Evolutionary conservation across 2,888 invertebrate genomes (phyloP).

Genomic region (Polymixis lichenea): DNA sequence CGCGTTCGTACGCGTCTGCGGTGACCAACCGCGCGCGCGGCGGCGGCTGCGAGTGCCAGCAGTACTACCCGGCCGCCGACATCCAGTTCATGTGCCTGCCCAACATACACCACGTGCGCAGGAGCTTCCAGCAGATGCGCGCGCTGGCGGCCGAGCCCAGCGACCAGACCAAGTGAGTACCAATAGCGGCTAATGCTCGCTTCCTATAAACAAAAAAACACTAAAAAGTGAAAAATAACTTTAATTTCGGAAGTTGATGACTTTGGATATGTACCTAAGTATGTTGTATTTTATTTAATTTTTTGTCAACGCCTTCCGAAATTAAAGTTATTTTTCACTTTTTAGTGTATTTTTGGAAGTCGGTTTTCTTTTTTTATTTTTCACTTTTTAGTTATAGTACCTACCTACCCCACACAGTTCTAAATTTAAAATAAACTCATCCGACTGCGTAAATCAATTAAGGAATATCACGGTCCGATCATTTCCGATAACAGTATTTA

Average conservation of each 20-base stretch:
- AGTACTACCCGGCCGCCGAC: constrained; percentile 98
- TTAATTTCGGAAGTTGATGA: too few relatives aligned
- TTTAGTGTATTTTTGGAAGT: too few relatives aligned
- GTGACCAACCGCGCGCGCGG: constrained; percentile 99
- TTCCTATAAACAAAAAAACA: too few relatives aligned
- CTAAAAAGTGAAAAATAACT: too few relatives aligned
- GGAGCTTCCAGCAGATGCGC: constrained; percentile 97
- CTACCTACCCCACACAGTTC: too few relatives aligned
- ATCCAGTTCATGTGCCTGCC: constrained; percentile 99
- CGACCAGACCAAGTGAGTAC: constrained; percentile 93
- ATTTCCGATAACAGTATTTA: constrained; percentile 23
- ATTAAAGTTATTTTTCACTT: too few relatives aligned
- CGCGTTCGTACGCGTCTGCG: constrained; percentile 98
- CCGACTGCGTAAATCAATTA: constrained; percentile 11
- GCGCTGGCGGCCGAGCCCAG: constrained; percentile 94
- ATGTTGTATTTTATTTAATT: too few relatives aligned
- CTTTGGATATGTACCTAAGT: too few relatives aligned
- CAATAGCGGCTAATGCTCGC: too few relatives aligned
- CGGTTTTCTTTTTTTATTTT: too few relatives aligned
- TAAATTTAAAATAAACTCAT: not conserved
- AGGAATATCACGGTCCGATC: constrained; percentile 23
- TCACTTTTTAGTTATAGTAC: too few relatives aligned
- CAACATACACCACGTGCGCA: constrained; percentile 98
- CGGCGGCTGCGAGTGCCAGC: constrained; percentile 98
- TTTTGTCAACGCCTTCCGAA: too few relatives aligned